Percentiles rank a stretch among this genome's conserved stretches.
phyloP scores from a whole-genome alignment of 1,140 invertebrate genomes.

The Panagrolaimus sp. region DNA sequence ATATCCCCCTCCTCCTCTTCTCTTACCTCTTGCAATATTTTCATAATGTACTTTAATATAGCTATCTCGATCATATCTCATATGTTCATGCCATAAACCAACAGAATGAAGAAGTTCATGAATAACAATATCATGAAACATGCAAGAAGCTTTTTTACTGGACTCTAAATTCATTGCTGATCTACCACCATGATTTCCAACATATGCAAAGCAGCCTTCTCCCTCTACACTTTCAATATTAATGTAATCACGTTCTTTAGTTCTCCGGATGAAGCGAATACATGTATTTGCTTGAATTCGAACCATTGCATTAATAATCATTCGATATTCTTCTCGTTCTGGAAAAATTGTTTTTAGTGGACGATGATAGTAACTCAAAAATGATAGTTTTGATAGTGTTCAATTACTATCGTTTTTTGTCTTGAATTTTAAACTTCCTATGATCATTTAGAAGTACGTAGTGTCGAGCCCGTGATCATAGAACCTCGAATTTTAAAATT shows the following conservation, averaged over 20 bases:
- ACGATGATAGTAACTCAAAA: no score
- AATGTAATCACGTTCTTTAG: neutral
- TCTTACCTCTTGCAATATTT: slow-evolving; percentile 17
- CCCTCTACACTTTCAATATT: neutral
- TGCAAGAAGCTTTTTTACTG: slow-evolving; percentile 10
- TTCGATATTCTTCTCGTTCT: slow-evolving; percentile 6
- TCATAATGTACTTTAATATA: slow-evolving; percentile 21
- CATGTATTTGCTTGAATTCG: slow-evolving; percentile 5
- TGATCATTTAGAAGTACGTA: no score
- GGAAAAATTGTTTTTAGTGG: no score
- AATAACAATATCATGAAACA: slow-evolving; percentile 41
- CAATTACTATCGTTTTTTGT: no score
- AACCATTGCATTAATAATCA: neutral
- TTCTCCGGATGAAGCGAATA: neutral
- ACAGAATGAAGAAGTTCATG: slow-evolving; percentile 39
- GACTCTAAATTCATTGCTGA: slow-evolving; percentile 8
- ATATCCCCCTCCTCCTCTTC: neutral
- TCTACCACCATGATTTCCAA: slow-evolving; percentile 1
- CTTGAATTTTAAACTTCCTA: no score
- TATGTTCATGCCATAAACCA: slow-evolving; percentile 41
- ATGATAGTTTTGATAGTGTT: no score
- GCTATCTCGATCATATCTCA: slow-evolving; percentile 24
- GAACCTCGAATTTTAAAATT: no score
- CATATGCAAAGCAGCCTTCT: slow-evolving; percentile 4
- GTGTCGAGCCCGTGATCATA: no score